phyloP scores from a whole-genome alignment of 2,888 invertebrate genomes.

The Sarcophaga variegata region DNA sequence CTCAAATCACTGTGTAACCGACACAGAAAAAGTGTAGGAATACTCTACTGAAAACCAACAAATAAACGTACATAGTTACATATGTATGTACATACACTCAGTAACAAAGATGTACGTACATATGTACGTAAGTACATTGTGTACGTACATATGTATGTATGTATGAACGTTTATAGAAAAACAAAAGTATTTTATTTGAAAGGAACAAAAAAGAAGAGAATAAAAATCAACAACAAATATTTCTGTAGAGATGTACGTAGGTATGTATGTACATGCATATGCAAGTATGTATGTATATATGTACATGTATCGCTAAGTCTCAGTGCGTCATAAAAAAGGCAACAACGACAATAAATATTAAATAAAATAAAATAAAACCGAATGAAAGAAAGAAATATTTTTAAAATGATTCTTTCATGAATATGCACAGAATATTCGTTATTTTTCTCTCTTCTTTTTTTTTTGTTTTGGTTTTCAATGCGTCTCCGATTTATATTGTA shows the following conservation, averaged over 20 bases:
- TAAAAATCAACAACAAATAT: not conserved
- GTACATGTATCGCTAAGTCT: slow-evolving; percentile 46
- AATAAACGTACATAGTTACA: not conserved
- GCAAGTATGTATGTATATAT: not conserved
- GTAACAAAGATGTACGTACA: too few species aligned
- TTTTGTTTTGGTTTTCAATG: slow-evolving; percentile 44
- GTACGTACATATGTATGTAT: too few species aligned
- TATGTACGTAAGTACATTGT: too few species aligned
- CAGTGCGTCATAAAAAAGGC: slow-evolving; percentile 55
- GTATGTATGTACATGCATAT: not conserved
- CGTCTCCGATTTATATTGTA: slow-evolving; percentile 52
- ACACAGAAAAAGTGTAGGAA: slow-evolving; percentile 26
- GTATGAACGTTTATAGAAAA: too few species aligned
- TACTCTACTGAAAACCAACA: not conserved
- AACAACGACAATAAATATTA: not conserved
- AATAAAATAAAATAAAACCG: not conserved
- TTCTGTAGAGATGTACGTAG: too few species aligned
- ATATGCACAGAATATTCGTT: slow-evolving; percentile 37
- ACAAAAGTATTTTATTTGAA: not conserved
- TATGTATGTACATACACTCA: too few species aligned
- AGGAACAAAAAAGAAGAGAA: not conserved
- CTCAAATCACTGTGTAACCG: slow-evolving; percentile 56
- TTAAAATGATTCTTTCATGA: slow-evolving; percentile 38
- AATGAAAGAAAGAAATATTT: slow-evolving; percentile 3
- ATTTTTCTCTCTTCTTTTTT: too few species aligned